A percentile compares a stretch with the other conserved stretches of the same genome.
Evolutionary conservation across 2,113 vertebrate genomes (phyloP).

Genomic region (Aphelocoma coerulescens): DNA sequence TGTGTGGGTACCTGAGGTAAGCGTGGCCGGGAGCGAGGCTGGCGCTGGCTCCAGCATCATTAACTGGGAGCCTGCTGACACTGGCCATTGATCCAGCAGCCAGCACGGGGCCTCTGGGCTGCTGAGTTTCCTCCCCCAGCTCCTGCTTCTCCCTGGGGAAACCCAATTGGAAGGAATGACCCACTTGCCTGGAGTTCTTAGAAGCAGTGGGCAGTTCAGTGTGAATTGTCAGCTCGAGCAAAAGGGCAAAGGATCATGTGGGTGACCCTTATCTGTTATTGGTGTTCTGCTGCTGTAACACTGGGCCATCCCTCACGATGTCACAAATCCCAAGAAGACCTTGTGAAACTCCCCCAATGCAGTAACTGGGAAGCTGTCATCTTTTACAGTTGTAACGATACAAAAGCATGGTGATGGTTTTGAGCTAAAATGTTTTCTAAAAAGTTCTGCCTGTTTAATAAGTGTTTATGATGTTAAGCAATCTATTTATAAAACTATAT

Average conservation of each 20-base stretch:
- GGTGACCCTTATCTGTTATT: neutral
- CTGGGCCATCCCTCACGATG: neutral
- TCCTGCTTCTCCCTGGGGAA: conserved; percentile 62
- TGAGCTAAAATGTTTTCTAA: neutral
- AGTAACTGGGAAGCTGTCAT: neutral
- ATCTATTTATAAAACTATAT: neutral
- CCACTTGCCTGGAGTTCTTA: conserved; percentile 37
- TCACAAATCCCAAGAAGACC: neutral
- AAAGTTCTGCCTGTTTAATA: neutral
- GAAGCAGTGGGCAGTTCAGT: conserved; percentile 46
- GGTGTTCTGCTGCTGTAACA: neutral
- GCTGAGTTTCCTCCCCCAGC: conserved; percentile 4
- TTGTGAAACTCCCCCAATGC: neutral
- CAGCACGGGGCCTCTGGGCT: conserved; percentile 40
- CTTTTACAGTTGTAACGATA: neutral
- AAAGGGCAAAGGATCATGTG: conserved; percentile 8
- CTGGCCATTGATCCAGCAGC: conserved; percentile 73
- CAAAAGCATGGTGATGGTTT: neutral
- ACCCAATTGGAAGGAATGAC: conserved; percentile 51
- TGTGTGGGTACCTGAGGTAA: conserved; percentile 41
- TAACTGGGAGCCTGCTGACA: conserved; percentile 75
- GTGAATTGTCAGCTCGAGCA: conserved; percentile 53
- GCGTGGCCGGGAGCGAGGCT: conserved; percentile 62
- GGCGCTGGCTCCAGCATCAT: conserved; percentile 67
- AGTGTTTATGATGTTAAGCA: neutral